Base-by-base conservation (phyloP, 2,888 invertebrate genomes). In the Escarpia spicata region DNA sequence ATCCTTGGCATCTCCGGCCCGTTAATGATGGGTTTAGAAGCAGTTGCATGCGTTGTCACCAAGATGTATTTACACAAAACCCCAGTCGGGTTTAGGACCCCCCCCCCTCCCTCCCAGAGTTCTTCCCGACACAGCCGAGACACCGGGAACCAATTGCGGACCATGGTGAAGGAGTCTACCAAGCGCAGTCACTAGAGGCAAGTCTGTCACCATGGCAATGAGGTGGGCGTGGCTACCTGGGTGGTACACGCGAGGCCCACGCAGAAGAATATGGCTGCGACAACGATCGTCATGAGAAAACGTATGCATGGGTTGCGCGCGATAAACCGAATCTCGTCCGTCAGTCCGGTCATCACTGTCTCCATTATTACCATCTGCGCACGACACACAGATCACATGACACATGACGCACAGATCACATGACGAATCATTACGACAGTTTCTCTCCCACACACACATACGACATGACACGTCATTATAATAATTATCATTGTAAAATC, bases 321-420 rank as follows among this genome's bases (percentile, higher is more conserved):
- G 26, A 95, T 93, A 58, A 91, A 89, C 26, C 94, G 94, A 91
- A 93, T 95, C 93, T 95, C 94, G 92, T 95, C 95, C 15, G 94
- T 94, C 37, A 95, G 93, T 26, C 95, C 95, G 15, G 94, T 95
- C 90, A 95, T 94, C 37, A 95, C 93, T 37, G 95, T 95, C 92
- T 95, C 95, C 52, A 95, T 93, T 19, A 94, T 92, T 37, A 94
- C 95, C 93, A 95, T 94, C 95, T 94, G 92, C 31, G 10, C 19
- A 91, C 6, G 31, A 90, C 43, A 75, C n/a, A 75, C 26, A 26
- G 19, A 75, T 26, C n/a, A 75, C 75, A 75, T 75, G 75, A 26
- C 75, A 75, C 19, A 10, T 12, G n/a, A 92, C 58, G 31, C 52
- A 19, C 75, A 75, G 52, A 52, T 37, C 37, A 52, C 4, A 52